Conservation (phyloP, 2,888 invertebrate species). For the Spialia ferax region DNA sequence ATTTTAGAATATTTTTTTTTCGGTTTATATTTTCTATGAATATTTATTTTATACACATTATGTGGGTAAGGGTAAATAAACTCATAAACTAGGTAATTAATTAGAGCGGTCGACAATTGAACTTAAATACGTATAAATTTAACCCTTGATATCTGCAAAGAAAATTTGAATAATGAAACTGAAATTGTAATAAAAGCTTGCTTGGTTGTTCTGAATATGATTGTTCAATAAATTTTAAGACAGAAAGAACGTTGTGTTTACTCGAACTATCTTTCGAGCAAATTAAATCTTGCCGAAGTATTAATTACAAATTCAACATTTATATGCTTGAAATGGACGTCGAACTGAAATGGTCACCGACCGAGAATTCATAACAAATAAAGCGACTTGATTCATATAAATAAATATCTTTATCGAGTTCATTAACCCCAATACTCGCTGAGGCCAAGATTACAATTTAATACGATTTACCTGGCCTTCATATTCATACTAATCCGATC, state of each 20-base stretch:
- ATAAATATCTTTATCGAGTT: background rate
- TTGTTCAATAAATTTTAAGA: no score
- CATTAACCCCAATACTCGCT: constrained; percentile 5
- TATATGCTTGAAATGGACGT: background rate
- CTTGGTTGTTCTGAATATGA: no score
- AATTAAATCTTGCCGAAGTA: background rate
- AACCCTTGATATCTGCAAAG: no score
- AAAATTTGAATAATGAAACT: no score
- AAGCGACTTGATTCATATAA: background rate
- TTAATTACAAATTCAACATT: background rate
- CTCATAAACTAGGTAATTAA: no score
- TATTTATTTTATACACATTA: background rate
- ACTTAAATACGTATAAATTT: no score
- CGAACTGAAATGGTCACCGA: background rate
- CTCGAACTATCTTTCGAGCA: no score
- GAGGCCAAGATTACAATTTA: background rate
- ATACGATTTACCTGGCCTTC: constrained; percentile 16
- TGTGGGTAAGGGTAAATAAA: no score
- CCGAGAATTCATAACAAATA: background rate
- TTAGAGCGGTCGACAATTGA: no score
- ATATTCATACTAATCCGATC: constrained; percentile 20
- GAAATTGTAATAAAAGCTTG: no score
- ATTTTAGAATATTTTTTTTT: background rate
- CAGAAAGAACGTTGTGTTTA: no score
- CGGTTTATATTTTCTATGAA: no score